Evolutionary conservation across 2,888 invertebrate genomes (phyloP), one percentile per base, ranked within the genome.

Genomic region (Oxyscelio sp.): DNA sequence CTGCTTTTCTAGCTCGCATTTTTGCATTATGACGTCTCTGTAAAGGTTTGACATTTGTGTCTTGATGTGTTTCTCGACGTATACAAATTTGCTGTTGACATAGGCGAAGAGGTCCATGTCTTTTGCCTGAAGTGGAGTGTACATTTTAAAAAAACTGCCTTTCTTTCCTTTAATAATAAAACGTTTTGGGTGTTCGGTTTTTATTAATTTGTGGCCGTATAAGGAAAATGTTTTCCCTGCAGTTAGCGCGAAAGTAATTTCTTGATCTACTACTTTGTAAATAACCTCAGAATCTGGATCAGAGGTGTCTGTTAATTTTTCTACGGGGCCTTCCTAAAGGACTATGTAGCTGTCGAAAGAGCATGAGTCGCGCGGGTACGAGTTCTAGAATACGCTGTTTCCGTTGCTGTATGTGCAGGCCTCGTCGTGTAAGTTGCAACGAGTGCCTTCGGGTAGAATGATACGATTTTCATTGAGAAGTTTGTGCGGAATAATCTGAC

Each of bases 331-430:
- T n/a, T n/a, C n/a, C n/a, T n/a, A n/a, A n/a, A 0, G 34, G 8
- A 70, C 45, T 8, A 4, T 11, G 31, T 56, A 70, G n/a, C 11
- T 58, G 11, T 70, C 45, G 21, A 45, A 56, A 4, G 17, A 1
- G 19, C 56, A 70, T 8, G 15, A 13, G 3, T 56, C 56, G 21
- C 9, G 1, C 3, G 70, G 56, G 1, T 17, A n/a, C 5, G 31
- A 4, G 4, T 70, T 22, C 70, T 56, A 70, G 15, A 45, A 70
- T 5, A 45, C 2, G 0, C 6, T 13, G 2, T 27, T 31, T n/a
- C 70, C 45, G 0, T 9, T 0, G 9, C 24, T 11, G 2, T 68
- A 40, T 0, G 1, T 19, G 19, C 68, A 68, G n/a, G 4, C 43
- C 15, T 17, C 21, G n/a, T 56, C n/a, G 2, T 17, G 27, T 3